Base-by-base conservation (phyloP, 2,797 vertebrate species). In the Yasuhikotakia modesta region DNA sequence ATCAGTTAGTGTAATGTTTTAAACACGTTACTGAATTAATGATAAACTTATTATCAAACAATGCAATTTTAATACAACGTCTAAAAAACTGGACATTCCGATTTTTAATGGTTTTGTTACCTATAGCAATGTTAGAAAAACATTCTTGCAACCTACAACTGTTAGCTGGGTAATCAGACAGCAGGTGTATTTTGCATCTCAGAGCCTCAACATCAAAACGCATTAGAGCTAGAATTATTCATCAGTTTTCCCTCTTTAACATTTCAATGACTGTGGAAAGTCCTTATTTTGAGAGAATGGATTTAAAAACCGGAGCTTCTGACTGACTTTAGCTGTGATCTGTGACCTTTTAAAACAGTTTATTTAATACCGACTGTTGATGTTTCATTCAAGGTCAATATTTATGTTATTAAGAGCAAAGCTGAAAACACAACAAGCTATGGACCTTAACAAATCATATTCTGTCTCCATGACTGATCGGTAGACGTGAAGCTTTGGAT, bases 121-220 rank as follows among this genome's bases (percentile, higher is more conserved):
- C 10, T 11, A 10, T 43, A 10, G 39, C 10, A 43, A 43, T 10
- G 39, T 43, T 43, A 43, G 2, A 10, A 2, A 43, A 43, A 43
- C 8, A 10, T 43, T 43, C 39, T 43, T 43, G 11, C 39, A 43
- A 43, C 39, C 39, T 43, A 43, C 10, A 43, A 11, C 11, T 43
- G 39, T 43, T 10, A 43, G 39, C 39, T 43, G 39, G 39, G 39
- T 43, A 94, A 96, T 94, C 89, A 90, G 85, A 89, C 88, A 90
- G 91, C 86, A 70, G 79, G 81, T 65, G 61, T 78, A 48, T 79
- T 78, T 75, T 55, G 39, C 19, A 63, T 86, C 82, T 78, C 83
- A 81, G 81, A 86, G 87, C 85, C 78, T 19, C 21, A 1, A 73
- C 83, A 79, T 84, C 78, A 83, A 74, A 57, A 82, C 78, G n/a